Conservation (phyloP, 2,113 vertebrate genomes). For the Seriola dumerili region DNA sequence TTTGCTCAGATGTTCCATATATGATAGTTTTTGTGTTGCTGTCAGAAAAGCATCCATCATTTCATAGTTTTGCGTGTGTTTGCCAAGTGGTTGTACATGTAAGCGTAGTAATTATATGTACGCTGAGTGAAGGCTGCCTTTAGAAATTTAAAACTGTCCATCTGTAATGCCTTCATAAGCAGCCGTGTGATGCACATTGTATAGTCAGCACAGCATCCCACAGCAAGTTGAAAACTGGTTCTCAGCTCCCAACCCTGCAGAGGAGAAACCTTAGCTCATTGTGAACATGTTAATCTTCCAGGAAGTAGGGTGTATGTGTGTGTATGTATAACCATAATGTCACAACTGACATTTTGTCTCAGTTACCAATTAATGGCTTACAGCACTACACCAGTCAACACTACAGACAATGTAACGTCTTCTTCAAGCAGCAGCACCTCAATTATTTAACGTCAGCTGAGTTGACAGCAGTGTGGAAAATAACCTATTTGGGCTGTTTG, state of each 20-base stretch:
- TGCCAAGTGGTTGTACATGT: slow-evolving; percentile 2
- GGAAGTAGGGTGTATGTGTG: slow-evolving; percentile 13
- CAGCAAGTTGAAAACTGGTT: slow-evolving; percentile 35
- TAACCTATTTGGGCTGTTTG: slow-evolving; percentile 45
- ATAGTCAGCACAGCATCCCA: not conserved
- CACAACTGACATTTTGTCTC: slow-evolving; percentile 57
- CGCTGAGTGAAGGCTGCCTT: slow-evolving; percentile 3
- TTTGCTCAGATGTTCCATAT: not conserved
- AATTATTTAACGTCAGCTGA: slow-evolving; percentile 60
- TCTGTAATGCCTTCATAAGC: not conserved
- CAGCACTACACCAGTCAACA: slow-evolving; percentile 33
- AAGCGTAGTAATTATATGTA: not conserved
- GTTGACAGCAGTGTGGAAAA: slow-evolving; percentile 58
- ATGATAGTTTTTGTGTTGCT: not conserved
- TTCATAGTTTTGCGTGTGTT: slow-evolving; percentile 28
- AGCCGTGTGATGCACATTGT: slow-evolving; percentile 10
- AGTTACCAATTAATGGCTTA: slow-evolving; percentile 64
- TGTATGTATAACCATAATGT: slow-evolving; percentile 41
- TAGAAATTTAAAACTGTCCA: not conserved
- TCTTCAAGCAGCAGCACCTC: slow-evolving; percentile 49
- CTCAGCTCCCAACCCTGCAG: not conserved
- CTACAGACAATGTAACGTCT: slow-evolving; percentile 49
- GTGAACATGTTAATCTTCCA: slow-evolving; percentile 28
- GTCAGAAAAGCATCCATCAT: slow-evolving; percentile 2
- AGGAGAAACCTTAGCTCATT: not conserved